Evolutionary conservation across 2,797 vertebrate species (phyloP).

Genomic region (Rhinoraja longicauda): DNA sequence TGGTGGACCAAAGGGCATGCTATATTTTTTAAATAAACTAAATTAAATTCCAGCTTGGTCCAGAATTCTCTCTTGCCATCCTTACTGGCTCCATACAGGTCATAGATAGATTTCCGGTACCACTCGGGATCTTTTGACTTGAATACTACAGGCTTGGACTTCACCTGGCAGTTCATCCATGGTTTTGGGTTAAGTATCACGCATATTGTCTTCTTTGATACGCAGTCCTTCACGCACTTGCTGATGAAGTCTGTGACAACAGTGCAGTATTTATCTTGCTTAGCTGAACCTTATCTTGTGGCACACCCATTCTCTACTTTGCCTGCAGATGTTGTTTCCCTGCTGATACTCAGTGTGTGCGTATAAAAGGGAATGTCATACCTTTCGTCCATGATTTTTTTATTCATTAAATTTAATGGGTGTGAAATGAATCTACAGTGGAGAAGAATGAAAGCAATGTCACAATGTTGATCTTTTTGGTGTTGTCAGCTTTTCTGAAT

Average conservation of each 20-base stretch:
- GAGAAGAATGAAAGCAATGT: neutral
- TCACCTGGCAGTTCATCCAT: no score
- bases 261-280: no score
- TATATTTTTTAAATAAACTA: no score
- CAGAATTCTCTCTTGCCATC: neutral
- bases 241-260: no score
- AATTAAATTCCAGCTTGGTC: no score
- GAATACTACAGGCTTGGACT: no score
- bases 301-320: neutral
- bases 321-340: neutral
- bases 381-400: neutral
- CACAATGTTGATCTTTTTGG: neutral
- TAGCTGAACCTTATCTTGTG: neutral
- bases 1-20: no score
- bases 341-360: neutral
- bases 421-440: neutral
- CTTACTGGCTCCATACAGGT: neutral
- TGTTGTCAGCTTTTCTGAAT: neutral
- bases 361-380: neutral
- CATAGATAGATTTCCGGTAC: neutral
- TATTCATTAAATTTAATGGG: neutral
- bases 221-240: no score
- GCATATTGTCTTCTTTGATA: no score
- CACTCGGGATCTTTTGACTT: no score
- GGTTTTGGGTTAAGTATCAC: no score